phyloP scores from a whole-genome alignment of 2,888 invertebrate genomes.

The Brachyptera putata region DNA sequence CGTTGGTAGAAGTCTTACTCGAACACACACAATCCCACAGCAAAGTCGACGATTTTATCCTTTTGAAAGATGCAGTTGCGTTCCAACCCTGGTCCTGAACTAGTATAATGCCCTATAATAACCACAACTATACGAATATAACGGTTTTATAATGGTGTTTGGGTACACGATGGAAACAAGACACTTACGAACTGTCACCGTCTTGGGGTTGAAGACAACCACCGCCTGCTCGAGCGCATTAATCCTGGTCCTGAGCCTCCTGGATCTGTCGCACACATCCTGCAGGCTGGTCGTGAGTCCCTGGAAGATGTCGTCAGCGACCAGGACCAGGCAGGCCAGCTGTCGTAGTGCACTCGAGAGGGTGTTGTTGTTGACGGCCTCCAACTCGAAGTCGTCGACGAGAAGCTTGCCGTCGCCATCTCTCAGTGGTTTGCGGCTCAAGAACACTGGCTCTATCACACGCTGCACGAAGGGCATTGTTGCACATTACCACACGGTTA shows the following conservation, averaged over 20 bases:
- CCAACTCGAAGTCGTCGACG: constrained; percentile 71
- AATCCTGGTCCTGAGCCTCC: constrained; percentile 64
- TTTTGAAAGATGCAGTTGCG: no score
- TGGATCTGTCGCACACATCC: constrained; percentile 68
- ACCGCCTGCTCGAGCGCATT: constrained; percentile 66
- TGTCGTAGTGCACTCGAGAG: constrained; percentile 80
- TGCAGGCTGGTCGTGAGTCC: constrained; percentile 73
- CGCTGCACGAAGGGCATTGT: constrained; percentile 88
- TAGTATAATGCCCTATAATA: no score
- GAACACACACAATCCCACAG: no score
- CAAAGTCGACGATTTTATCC: no score
- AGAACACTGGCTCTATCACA: constrained; percentile 73
- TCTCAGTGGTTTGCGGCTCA: constrained; percentile 53
- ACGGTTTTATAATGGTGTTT: no score
- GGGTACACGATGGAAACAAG: no score
- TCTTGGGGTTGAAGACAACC: constrained; percentile 75
- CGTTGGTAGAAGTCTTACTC: no score
- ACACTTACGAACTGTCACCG: constrained; percentile 91
- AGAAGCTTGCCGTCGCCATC: constrained; percentile 56
- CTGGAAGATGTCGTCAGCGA: constrained; percentile 82
- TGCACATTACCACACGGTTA: no score
- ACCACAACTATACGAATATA: no score
- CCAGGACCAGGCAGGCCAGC: constrained; percentile 75
- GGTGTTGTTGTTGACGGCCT: constrained; percentile 82
- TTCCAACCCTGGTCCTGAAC: no score